These are phyloP conservation scores for Paedocypris sp. DNA, from an alignment of 2,113 vertebrate genomes.

Conservation along the genomic window DNA sequence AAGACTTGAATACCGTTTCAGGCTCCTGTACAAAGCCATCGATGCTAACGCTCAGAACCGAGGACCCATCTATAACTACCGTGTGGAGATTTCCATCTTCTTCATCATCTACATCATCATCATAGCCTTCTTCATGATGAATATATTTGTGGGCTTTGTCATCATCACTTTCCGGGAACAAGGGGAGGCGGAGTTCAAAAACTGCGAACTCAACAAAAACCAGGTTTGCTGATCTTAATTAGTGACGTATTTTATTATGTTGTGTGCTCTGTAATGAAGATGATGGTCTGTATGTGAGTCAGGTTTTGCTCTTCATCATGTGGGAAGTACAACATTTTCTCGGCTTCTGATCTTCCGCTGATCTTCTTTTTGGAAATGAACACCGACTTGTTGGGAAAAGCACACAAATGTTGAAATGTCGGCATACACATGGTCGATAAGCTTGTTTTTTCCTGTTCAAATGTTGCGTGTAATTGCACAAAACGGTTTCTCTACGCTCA, in stretches of 20 bases:
- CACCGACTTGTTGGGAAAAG: too few species aligned
- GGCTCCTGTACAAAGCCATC: slow-evolving; percentile 84
- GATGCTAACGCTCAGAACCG: slow-evolving; percentile 81
- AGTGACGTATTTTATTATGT: background rate
- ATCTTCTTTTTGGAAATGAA: too few species aligned
- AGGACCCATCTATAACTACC: slow-evolving; percentile 89
- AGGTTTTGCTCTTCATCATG: too few species aligned
- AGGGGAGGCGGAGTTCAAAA: slow-evolving; percentile 87
- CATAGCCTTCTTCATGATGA: slow-evolving; percentile 99
- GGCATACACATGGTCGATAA: too few species aligned
- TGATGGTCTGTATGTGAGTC: too few species aligned
- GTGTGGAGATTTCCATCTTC: slow-evolving; percentile 88
- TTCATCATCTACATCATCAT: slow-evolving; percentile 97
- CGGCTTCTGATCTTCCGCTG: too few species aligned
- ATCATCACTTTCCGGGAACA: slow-evolving; percentile 94
- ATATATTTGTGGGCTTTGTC: slow-evolving; percentile 94
- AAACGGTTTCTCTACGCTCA: too few species aligned
- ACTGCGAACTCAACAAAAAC: slow-evolving; percentile 93
- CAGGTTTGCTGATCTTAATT: slow-evolving; percentile 60
- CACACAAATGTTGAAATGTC: too few species aligned
- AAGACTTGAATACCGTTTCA: too few species aligned
- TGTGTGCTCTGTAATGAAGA: slow-evolving; percentile 44
- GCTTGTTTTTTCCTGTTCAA: too few species aligned
- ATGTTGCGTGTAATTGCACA: too few species aligned
- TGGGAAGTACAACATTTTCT: too few species aligned